Evolutionary conservation across 2,797 vertebrate species (phyloP).

Genomic region (Coracias cyanogaster): DNA sequence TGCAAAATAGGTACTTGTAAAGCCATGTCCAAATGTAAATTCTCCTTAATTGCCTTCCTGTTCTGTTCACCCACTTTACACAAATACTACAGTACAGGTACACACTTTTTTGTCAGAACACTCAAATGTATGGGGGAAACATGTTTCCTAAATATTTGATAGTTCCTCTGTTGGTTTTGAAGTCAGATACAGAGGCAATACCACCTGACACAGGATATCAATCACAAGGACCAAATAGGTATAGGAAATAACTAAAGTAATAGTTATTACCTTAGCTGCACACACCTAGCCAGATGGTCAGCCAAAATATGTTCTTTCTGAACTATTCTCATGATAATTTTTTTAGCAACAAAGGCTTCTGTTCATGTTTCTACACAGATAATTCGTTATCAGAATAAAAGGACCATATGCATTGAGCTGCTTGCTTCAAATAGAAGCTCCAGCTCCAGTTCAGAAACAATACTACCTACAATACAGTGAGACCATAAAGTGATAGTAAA

Average conservation of each 20-base stretch:
- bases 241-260: background rate
- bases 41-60: background rate
- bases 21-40: background rate
- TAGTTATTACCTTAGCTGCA: background rate
- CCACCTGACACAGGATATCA: background rate
- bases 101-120: background rate
- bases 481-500: conserved; percentile 1
- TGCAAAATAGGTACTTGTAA: background rate
- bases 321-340: background rate
- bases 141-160: background rate
- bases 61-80: background rate
- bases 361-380: background rate
- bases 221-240: background rate
- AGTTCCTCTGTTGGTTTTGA: background rate
- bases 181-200: background rate
- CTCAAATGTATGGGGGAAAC: background rate
- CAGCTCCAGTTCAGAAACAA: conserved; percentile 24
- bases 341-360: conserved; percentile 24
- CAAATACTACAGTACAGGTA: background rate
- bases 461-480: background rate
- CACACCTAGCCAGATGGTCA: background rate
- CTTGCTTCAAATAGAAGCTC: conserved; percentile 17
- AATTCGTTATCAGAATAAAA: conserved; percentile 11
- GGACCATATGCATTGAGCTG: background rate
- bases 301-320: background rate